Conservation (phyloP, 2,888 invertebrate genomes). For the Brachycybe producta region DNA sequence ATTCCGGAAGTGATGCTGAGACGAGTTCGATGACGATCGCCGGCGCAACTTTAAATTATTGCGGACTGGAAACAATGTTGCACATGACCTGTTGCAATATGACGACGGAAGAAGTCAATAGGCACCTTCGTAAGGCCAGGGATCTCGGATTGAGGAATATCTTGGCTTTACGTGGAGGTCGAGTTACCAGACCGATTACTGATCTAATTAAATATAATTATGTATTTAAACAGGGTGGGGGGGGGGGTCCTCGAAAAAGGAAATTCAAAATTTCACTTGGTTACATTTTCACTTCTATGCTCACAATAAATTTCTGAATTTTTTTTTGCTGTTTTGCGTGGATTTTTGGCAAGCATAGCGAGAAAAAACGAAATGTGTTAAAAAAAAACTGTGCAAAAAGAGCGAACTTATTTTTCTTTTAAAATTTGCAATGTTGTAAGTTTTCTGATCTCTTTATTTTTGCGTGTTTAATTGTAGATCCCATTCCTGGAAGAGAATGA, state of each 20-base stretch:
- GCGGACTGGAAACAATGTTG: slow-evolving; percentile 45
- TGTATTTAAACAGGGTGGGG: too few species aligned
- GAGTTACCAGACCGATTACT: too few species aligned
- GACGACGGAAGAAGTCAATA: slow-evolving; percentile 34
- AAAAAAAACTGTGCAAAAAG: too few species aligned
- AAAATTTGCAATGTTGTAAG: background rate
- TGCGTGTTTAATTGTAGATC: slow-evolving; percentile 22
- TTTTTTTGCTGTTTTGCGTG: too few species aligned
- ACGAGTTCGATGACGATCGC: slow-evolving; percentile 45
- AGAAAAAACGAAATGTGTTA: too few species aligned
- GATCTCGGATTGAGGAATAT: slow-evolving; percentile 51
- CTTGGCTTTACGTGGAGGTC: slow-evolving; percentile 63
- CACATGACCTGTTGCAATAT: slow-evolving; percentile 43
- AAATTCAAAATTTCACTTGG: too few species aligned
- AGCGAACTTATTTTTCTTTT: background rate
- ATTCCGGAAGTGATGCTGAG: slow-evolving; percentile 41
- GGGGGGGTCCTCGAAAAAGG: too few species aligned
- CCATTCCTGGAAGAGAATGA: slow-evolving; percentile 31
- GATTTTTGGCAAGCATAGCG: too few species aligned
- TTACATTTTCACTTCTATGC: too few species aligned
- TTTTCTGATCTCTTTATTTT: background rate
- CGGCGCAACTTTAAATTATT: slow-evolving; percentile 41
- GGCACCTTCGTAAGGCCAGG: slow-evolving; percentile 44
- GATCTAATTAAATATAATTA: too few species aligned
- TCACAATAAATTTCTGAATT: too few species aligned